Conservation (phyloP, 2,888 invertebrate genomes). For the Penaeus monodon region DNA sequence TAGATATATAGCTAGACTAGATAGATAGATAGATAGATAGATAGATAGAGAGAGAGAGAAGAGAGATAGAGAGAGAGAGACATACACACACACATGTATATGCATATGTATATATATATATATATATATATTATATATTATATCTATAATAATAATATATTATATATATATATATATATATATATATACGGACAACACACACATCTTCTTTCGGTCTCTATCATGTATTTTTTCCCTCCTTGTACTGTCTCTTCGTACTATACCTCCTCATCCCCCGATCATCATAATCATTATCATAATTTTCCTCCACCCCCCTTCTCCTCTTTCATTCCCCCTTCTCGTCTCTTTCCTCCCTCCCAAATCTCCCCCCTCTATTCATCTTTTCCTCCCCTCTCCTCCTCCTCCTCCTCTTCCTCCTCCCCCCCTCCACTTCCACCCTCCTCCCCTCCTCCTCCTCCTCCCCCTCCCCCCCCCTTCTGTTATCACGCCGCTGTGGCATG, state of each 20-base stretch:
- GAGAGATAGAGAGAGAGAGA: no score
- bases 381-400: no score
- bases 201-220: background rate
- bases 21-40: background rate
- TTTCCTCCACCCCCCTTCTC: background rate
- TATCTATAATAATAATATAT: no score
- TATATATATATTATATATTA: background rate
- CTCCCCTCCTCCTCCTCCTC: background rate
- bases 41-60: background rate
- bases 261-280: background rate
- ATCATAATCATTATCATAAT: background rate
- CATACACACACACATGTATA: background rate
- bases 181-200: background rate
- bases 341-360: no score
- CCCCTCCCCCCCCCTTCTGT: background rate
- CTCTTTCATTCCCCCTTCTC: background rate
- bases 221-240: background rate
- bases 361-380: no score
- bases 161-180: background rate
- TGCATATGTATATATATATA: background rate
- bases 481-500: background rate
- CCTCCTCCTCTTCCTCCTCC: background rate
- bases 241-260: background rate
- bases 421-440: background rate
- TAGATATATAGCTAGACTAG: background rate